These are phyloP conservation scores for Pseudomyrmex gracilis DNA, from an alignment of 1,140 invertebrate genomes.

Conservation along the genomic window DNA sequence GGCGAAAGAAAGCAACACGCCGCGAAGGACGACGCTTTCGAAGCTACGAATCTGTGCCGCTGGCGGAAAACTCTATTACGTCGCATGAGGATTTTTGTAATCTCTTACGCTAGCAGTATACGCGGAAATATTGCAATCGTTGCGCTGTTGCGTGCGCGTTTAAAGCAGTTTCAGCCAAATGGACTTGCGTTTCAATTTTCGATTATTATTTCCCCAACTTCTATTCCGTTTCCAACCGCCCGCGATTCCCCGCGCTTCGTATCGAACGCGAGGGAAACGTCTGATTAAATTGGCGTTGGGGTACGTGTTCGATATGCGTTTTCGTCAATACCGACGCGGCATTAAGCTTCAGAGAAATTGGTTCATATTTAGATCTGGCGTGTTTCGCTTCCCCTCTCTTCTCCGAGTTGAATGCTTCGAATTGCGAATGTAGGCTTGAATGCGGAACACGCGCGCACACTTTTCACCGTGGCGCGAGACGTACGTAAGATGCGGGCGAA, in stretches of 20 bases:
- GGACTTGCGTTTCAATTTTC: slow-evolving; percentile 55
- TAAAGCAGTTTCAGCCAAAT: slow-evolving; percentile 44
- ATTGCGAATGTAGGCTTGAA: background rate
- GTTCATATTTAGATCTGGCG: slow-evolving; percentile 42
- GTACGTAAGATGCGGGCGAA: background rate
- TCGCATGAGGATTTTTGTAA: too few relatives aligned
- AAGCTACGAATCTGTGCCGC: too few relatives aligned
- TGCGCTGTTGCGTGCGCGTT: slow-evolving; percentile 26
- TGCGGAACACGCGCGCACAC: background rate
- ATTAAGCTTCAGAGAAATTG: slow-evolving; percentile 26
- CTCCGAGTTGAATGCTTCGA: background rate
- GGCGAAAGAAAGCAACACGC: background rate
- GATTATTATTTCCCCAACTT: slow-evolving; percentile 53
- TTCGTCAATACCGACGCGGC: slow-evolving; percentile 5
- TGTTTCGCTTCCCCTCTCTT: background rate
- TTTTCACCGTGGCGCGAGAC: background rate
- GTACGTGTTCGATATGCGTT: slow-evolving; percentile 39
- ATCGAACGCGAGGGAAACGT: slow-evolving; percentile 26
- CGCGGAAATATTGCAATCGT: background rate
- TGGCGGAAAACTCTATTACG: too few relatives aligned
- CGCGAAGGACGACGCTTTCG: background rate
- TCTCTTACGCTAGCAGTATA: background rate
- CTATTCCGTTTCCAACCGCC: slow-evolving; percentile 20
- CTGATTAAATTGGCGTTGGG: slow-evolving; percentile 50
- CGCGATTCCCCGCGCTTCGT: background rate